These are phyloP conservation scores for Misgurnus anguillicaudatus DNA, from an alignment of 2,113 vertebrate genomes.

Conservation along the genomic window DNA sequence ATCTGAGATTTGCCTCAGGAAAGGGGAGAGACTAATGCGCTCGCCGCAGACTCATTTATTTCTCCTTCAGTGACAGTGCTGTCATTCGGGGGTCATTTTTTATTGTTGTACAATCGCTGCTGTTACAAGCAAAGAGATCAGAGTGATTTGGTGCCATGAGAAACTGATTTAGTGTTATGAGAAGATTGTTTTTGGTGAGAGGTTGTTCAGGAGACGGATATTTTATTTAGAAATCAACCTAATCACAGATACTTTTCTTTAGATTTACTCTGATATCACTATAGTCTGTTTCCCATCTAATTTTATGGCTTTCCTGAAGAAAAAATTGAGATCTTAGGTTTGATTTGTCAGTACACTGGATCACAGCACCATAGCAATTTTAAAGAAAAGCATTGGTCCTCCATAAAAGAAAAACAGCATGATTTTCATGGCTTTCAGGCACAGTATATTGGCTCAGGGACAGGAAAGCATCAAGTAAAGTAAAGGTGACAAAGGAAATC, in stretches of 20 bases:
- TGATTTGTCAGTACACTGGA: background rate
- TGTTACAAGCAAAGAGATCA: conserved; percentile 26
- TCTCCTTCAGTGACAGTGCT: conserved; percentile 20
- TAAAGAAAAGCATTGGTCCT: too few species aligned
- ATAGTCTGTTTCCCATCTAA: too few species aligned
- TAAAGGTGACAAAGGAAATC: conserved; percentile 41
- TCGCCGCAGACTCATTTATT: conserved; percentile 35
- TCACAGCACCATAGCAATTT: background rate
- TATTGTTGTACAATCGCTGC: conserved; percentile 31
- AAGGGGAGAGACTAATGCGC: background rate
- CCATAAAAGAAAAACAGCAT: conserved; percentile 14
- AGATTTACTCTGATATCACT: too few species aligned
- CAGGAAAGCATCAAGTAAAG: conserved; percentile 10
- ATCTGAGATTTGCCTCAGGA: background rate
- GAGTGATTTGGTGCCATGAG: conserved; percentile 19
- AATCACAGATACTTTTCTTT: too few species aligned
- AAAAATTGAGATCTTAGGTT: too few species aligned
- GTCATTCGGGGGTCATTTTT: conserved; percentile 37
- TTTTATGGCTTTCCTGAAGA: too few species aligned
- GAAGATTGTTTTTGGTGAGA: conserved; percentile 30
- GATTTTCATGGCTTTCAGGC: conserved; percentile 44
- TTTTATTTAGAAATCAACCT: too few species aligned
- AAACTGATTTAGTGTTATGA: conserved; percentile 46
- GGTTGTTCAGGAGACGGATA: background rate
- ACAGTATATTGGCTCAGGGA: conserved; percentile 26